Percentiles rank a stretch among this genome's conserved stretches.
Conservation (phyloP, 2,113 vertebrate genomes). For the Ranitomeya imitator region DNA sequence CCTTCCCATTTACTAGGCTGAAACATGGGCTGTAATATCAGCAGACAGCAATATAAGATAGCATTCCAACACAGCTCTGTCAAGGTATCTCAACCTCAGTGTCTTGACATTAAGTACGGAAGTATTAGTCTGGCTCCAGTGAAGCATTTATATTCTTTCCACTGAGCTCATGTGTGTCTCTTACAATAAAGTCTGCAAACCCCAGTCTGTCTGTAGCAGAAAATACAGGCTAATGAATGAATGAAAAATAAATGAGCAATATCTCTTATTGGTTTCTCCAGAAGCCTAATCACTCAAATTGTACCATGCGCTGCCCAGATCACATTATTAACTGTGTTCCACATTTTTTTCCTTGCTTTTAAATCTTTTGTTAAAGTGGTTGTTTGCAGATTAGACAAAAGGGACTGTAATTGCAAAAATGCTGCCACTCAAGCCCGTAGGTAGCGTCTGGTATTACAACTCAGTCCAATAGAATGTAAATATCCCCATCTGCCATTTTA, state of each 20-base stretch:
- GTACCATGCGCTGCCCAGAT: not conserved
- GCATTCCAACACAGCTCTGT: slow-evolving; percentile 54
- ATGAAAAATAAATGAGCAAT: slow-evolving; percentile 52
- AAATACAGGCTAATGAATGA: slow-evolving; percentile 58
- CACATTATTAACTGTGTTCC: slow-evolving; percentile 3
- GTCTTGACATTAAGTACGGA: slow-evolving; percentile 61
- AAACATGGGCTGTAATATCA: slow-evolving; percentile 34
- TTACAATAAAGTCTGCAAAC: slow-evolving; percentile 57
- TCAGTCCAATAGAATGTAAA: not conserved
- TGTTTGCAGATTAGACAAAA: not conserved
- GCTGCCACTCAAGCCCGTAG: not conserved
- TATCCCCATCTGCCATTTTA: too few species aligned
- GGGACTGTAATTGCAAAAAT: not conserved
- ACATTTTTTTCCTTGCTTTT: not conserved
- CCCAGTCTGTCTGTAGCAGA: slow-evolving; percentile 42
- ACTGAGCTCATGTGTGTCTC: slow-evolving; percentile 50
- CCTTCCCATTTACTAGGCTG: slow-evolving; percentile 18
- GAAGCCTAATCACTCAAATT: not conserved
- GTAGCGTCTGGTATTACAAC: not conserved
- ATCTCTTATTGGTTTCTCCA: slow-evolving; percentile 19
- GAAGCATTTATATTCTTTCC: slow-evolving; percentile 62
- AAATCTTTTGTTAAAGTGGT: not conserved
- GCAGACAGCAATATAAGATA: slow-evolving; percentile 38
- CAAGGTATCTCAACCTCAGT: slow-evolving; percentile 57
- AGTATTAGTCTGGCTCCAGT: slow-evolving; percentile 59